A percentile compares a stretch with the other conserved stretches of the same genome.
Evolutionary conservation across 2,888 invertebrate genomes (phyloP).

Genomic region (Phasia obesa): DNA sequence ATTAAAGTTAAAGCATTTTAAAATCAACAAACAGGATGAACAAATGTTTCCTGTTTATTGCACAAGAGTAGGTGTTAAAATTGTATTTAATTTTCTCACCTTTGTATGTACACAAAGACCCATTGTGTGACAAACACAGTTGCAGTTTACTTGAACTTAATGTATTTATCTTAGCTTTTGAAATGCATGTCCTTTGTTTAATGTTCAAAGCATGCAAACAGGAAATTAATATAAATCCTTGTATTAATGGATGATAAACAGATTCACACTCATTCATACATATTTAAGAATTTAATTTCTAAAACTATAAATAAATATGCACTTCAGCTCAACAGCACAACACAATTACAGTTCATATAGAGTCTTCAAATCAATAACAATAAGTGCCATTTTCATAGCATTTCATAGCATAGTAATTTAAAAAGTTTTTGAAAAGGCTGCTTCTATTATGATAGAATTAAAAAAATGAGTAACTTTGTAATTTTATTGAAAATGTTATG

Average conservation of each 20-base stretch:
- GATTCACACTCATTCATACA: neutral
- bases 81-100: constrained; percentile 13
- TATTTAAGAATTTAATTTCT: neutral
- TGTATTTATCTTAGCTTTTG: too few relatives aligned
- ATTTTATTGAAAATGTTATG: too few relatives aligned
- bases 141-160: neutral
- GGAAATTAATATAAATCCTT: neutral
- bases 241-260: too few relatives aligned
- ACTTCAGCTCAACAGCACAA: neutral
- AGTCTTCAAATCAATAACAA: too few relatives aligned
- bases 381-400: too few relatives aligned
- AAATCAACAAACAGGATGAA: neutral
- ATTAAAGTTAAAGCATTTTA: neutral
- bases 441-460: too few relatives aligned
- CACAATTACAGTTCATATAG: neutral
- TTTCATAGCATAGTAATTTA: too few relatives aligned
- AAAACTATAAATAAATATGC: neutral
- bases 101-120: neutral
- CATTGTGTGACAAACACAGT: neutral
- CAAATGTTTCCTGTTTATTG: constrained; percentile 6
- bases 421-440: too few relatives aligned
- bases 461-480: too few relatives aligned
- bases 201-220: neutral
- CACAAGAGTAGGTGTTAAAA: constrained; percentile 3
- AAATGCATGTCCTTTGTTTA: neutral